Evolutionary conservation across 1,140 invertebrate genomes (phyloP), one percentile per base, ranked within the genome.

Genomic region (Neuroterus valhalla): DNA sequence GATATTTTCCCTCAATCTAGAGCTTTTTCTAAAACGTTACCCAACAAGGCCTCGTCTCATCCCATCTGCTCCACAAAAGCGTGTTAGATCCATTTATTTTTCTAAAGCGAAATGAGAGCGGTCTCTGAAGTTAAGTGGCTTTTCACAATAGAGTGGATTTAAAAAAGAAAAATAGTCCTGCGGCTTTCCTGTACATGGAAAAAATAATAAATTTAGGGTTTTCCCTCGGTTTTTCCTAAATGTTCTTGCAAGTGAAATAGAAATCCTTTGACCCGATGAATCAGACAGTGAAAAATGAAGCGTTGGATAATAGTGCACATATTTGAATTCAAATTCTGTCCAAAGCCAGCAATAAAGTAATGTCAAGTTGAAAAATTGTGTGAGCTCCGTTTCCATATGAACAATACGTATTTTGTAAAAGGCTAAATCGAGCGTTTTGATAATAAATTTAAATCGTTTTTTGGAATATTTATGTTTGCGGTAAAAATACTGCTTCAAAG

Each of bases 111-210:
- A 50, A 50, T 50, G 48, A 50, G 21, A 17, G 21, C 48, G 48
- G 19, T 50, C 48, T 50, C 48, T 50, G 21, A 50, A 50, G 48
- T 50, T 50, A 50, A 19, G n/a, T 50, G 48, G 11, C 48, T 50
- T 50, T 50, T 50, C 48, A 50, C 17, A 50, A 50, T 50, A 50
- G n/a, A 50, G 48, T 50, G 48, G n/a, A 50, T 19, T 50, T 50
- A 50, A 10, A 50, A 50, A 50, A 50, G 48, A 50, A 50, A 50
- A 50, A 50, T 50, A 19, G 17, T 50, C 48, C 17, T 50, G 48
- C 19, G 17, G 48, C 48, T 21, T 50, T 19, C 0, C 2, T 50
- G 21, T 21, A 50, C 15, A 19, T 19, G 48, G 19, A 8, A n/a
- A 50, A 50, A 50, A 50, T 50, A n/a, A 50, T 17, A 50, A 50